Evolutionary conservation across 2,797 vertebrate species (phyloP).

Genomic region (Okamejei kenojei): DNA sequence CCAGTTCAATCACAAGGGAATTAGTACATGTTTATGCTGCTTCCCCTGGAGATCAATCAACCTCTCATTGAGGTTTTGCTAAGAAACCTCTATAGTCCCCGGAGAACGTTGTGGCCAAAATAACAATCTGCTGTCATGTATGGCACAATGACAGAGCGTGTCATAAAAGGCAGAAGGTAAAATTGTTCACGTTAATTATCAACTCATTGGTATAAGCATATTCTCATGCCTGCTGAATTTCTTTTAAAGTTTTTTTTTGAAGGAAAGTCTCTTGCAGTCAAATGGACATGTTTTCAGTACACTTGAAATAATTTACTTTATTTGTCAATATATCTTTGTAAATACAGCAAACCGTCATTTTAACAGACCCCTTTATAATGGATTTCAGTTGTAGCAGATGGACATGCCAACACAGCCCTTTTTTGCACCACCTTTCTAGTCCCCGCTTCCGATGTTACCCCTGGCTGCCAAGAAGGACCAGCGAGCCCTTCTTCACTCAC

Average conservation of each 20-base stretch:
- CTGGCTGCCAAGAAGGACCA: too few species aligned
- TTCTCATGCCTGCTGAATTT: neutral
- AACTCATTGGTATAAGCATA: neutral
- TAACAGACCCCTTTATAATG: too few species aligned
- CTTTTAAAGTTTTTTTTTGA: neutral
- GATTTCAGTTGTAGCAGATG: too few species aligned
- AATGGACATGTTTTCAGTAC: neutral
- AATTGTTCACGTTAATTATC: conserved; percentile 2
- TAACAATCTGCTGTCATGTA: neutral
- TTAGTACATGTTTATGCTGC: neutral
- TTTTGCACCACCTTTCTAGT: too few species aligned
- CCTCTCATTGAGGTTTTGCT: neutral
- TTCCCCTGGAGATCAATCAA: neutral
- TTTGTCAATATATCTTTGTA: neutral
- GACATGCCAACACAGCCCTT: too few species aligned
- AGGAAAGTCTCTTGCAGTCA: neutral
- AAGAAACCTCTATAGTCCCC: neutral
- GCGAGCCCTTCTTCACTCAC: too few species aligned
- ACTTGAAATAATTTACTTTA: neutral
- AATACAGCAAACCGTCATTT: too few species aligned
- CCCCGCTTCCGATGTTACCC: too few species aligned
- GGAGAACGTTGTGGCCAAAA: neutral
- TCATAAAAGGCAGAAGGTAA: neutral
- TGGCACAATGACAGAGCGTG: too few species aligned
- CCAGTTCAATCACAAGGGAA: neutral